Conservation (phyloP, 2,113 vertebrate genomes). For the Calidris pygmaea region DNA sequence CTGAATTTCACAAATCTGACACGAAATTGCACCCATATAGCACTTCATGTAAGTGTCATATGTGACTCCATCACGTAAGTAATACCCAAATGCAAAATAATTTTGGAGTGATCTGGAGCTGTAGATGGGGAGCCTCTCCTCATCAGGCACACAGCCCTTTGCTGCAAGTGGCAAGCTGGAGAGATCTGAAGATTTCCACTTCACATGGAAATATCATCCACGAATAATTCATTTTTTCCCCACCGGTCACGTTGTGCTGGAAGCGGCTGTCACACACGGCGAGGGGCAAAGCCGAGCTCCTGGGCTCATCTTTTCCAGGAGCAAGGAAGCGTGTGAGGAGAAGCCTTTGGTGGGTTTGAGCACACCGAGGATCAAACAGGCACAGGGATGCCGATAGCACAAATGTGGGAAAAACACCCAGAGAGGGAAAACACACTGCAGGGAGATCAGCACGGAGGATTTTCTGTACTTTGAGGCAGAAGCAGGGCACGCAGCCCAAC, state of each 20-base stretch:
- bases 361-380: not conserved
- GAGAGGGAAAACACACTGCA: not conserved
- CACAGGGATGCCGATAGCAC: not conserved
- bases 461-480: not conserved
- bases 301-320: not conserved
- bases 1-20: not conserved
- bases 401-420: not conserved
- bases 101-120: not conserved
- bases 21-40: not conserved
- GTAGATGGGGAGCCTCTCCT: not conserved
- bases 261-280: not conserved
- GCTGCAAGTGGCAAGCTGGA: not conserved
- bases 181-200: not conserved
- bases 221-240: not conserved
- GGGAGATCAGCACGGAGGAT: not conserved
- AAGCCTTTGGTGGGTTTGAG: not conserved
- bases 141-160: fast-evolving
- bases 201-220: not conserved
- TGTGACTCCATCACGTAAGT: not conserved
- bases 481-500: not conserved
- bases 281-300: not conserved
- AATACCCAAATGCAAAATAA: not conserved
- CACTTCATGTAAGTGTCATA: not conserved
- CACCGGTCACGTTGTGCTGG: not conserved
- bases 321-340: not conserved